Percentiles rank a stretch among this genome's conserved stretches.
Evolutionary conservation across 2,888 invertebrate genomes (phyloP).

Genomic region (Cheilosia vulpina): DNA sequence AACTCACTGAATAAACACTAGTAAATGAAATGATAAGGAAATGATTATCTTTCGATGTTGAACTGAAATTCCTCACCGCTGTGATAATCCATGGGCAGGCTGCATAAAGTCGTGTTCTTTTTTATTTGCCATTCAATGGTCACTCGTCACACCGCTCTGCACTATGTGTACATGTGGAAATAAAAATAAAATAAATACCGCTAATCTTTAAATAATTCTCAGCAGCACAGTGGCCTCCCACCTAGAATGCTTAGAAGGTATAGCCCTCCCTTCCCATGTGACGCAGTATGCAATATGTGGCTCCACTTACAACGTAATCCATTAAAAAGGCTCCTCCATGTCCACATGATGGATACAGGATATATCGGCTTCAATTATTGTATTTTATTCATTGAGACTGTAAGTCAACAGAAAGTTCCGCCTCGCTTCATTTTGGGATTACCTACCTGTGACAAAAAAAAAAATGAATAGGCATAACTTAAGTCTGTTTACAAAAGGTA

Average conservation of each 20-base stretch:
- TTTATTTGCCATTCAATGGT: neutral
- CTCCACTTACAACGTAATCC: constrained; percentile 33
- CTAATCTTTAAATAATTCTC: constrained; percentile 1
- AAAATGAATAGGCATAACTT: neutral
- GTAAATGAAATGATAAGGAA: no score
- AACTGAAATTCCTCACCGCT: no score
- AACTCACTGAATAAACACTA: no score
- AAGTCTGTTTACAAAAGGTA: constrained; percentile 13
- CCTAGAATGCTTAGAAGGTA: neutral
- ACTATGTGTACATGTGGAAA: no score
- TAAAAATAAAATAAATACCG: no score
- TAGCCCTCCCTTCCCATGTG: neutral
- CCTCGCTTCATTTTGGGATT: constrained; percentile 41
- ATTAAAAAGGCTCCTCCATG: constrained; percentile 3
- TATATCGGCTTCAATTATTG: constrained; percentile 25
- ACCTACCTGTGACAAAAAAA: constrained; percentile 14
- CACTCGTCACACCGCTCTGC: neutral
- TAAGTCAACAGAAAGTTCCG: constrained; percentile 35
- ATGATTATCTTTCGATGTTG: no score
- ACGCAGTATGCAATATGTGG: neutral
- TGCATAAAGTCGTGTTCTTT: no score
- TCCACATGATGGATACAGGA: constrained; percentile 1
- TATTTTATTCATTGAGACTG: constrained; percentile 40
- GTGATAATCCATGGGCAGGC: no score
- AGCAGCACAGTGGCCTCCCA: neutral